Base-by-base conservation (phyloP, 2,888 invertebrate species). In the Steinernema scapterisci region DNA sequence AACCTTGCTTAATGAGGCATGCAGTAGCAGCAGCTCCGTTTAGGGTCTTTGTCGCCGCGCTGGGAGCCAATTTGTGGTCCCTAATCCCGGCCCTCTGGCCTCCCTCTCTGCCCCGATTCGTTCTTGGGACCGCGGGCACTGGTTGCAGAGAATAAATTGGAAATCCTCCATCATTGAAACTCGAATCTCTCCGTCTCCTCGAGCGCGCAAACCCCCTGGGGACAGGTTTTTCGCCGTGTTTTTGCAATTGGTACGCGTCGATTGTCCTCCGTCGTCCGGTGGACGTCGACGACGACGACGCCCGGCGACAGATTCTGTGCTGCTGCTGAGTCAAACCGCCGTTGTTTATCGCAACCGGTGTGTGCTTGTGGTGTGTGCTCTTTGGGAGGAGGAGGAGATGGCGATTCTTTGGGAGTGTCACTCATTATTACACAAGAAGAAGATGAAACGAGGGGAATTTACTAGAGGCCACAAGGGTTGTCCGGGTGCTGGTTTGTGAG, bases 261-360 rank as follows among this genome's bases (percentile, higher is more conserved):
- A 21, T n/a, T 21, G 52, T 19, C 11, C n/a, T n/a, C n/a, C n/a
- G n/a, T n/a, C 52, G 11, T 52, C 52, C 23, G 21, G 52, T 11
- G 5, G 21, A 5, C 31, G 11, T 9, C 63, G 27, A 23, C 63
- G 54, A 21, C 54, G 23, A 21, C 23, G 7, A 5, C 48, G 19
- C 48, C 13, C 23, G 21, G 3, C 21, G 13, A 25, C 23, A 21
- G 54, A 11, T 13, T n/a, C n/a, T n/a, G n/a, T 7, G 63, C 63
- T n/a, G 16, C 16, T 13, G 5, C 31, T 63, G 63, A 63, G 31
- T 63, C 63, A 63, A 63, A 63, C 63, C 31, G n/a, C n/a, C n/a
- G 63, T 63, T 63, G 63, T 63, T 63, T 63, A 63, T 13, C 31
- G 63, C 63, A 31, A 63, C 63, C 63, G 63, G 63, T 63, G 63